phyloP scores from a whole-genome alignment of 2,888 invertebrate genomes.

The Dendrolimus pini region DNA sequence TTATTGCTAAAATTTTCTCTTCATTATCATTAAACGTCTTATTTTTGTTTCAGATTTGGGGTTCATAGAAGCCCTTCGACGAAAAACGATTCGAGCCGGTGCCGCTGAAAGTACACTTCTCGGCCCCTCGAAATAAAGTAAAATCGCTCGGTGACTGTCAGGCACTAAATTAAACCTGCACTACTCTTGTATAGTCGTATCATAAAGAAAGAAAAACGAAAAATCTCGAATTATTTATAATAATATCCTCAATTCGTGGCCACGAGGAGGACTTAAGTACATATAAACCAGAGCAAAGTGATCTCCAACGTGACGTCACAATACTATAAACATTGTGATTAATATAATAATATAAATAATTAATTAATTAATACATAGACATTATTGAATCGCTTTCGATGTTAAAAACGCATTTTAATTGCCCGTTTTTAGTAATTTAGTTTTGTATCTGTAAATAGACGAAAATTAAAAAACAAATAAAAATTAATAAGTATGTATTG shows the following conservation, averaged over 20 bases:
- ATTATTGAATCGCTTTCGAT: conserved; percentile 39
- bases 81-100: conserved; percentile 66
- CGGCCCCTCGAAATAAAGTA: conserved; percentile 54
- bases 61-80: conserved; percentile 49
- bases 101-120: conserved; percentile 40
- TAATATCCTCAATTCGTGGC: conserved; percentile 66
- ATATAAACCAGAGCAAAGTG: conserved; percentile 63
- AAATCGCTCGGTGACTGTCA: conserved; percentile 68
- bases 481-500: conserved; percentile 31
- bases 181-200: conserved; percentile 57
- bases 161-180: conserved; percentile 55
- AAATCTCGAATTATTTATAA: conserved; percentile 37
- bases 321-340: conserved; percentile 55
- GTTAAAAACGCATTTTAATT: conserved; percentile 58
- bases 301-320: conserved; percentile 76
- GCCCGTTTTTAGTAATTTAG: conserved; percentile 40
- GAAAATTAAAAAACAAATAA: conserved; percentile 35
- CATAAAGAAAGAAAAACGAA: conserved; percentile 41
- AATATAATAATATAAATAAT: conserved; percentile 29
- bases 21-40: conserved; percentile 3
- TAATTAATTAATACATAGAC: not conserved
- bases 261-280: conserved; percentile 63
- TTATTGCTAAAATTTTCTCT: no score
- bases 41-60: conserved; percentile 62
- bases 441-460: conserved; percentile 35